phyloP scores from a whole-genome alignment of 2,113 vertebrate species.

The Clinocottus analis region DNA sequence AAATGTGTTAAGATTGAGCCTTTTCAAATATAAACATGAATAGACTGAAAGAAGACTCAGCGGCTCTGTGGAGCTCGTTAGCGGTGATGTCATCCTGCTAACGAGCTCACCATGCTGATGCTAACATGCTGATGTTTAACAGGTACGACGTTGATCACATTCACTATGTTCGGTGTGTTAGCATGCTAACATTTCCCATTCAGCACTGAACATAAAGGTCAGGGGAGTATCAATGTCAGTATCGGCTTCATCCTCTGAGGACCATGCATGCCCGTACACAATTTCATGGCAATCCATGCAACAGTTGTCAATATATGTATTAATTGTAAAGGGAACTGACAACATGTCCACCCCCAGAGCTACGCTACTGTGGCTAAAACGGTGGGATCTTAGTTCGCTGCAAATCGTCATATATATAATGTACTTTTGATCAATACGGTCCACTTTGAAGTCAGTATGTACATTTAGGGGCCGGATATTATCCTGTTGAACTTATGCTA shows the following conservation, averaged over 20 bases:
- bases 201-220: neutral
- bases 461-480: slow-evolving; percentile 10
- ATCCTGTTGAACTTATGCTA: slow-evolving; percentile 22
- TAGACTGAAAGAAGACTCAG: neutral
- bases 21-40: neutral
- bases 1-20: neutral
- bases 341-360: slow-evolving; percentile 3
- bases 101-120: neutral
- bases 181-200: neutral
- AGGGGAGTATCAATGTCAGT: neutral
- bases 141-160: neutral
- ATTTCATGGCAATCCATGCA: neutral
- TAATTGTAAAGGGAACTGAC: neutral
- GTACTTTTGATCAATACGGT: slow-evolving; percentile 15
- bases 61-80: neutral
- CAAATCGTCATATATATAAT: slow-evolving; percentile 2
- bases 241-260: neutral
- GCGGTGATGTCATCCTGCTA: neutral
- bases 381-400: neutral
- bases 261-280: neutral
- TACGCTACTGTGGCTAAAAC: neutral
- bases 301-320: neutral
- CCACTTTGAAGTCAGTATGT: slow-evolving; percentile 3
- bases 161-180: neutral
- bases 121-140: neutral